phyloP scores from a whole-genome alignment of 2,113 vertebrate species.

The Natator depressus region DNA sequence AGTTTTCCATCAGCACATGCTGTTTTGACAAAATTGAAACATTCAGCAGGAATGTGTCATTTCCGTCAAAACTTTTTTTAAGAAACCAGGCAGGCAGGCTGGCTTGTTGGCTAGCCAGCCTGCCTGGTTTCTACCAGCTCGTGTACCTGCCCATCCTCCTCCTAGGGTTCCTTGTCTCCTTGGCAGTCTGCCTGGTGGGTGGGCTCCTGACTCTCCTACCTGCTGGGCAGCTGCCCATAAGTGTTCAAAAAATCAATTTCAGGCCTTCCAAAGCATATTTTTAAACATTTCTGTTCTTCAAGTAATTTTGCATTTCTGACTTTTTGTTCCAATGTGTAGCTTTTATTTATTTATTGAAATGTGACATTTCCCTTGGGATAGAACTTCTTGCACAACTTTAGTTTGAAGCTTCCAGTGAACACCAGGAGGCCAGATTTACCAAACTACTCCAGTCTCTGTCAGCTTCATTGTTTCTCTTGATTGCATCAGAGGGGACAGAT shows the following conservation, averaged over 20 bases:
- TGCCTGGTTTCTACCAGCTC: neutral
- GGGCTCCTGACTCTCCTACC: neutral
- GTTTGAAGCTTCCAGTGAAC: neutral
- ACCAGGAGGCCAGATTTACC: neutral
- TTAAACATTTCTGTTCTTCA: neutral
- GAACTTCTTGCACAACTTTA: neutral
- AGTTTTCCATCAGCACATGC: neutral
- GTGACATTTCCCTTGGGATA: neutral
- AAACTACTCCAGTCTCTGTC: neutral
- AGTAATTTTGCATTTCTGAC: neutral
- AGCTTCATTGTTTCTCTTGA: neutral
- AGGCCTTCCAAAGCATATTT: neutral
- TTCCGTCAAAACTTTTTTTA: neutral
- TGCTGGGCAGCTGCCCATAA: neutral
- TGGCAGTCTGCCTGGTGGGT: neutral
- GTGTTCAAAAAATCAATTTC: neutral
- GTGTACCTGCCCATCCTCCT: neutral
- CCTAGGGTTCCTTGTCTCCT: neutral
- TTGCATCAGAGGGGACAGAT: neutral
- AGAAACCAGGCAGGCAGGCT: neutral
- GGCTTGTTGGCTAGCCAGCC: neutral
- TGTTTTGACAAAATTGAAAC: neutral
- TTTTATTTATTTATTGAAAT: neutral
- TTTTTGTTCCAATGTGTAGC: neutral
- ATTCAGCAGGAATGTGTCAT: neutral